A percentile compares a stretch with the other conserved stretches of the same genome.
Conservation (phyloP, 2,797 vertebrate genomes). For the Schizopygopsis pylzovi region DNA sequence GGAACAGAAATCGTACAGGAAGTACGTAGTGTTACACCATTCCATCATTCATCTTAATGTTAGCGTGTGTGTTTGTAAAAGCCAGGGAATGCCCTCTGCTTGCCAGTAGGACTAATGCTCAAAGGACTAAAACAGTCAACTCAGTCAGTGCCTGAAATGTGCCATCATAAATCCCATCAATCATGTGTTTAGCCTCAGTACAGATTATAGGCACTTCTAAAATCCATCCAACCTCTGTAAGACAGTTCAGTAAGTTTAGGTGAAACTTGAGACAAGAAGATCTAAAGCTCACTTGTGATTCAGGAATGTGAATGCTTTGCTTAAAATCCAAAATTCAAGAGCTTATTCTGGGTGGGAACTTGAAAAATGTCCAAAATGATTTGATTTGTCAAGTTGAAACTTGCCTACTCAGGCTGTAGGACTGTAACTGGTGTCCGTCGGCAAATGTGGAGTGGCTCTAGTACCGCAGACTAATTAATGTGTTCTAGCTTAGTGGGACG, state of each 20-base stretch:
- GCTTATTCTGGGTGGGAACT: background rate
- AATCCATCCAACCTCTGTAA: background rate
- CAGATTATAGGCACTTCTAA: background rate
- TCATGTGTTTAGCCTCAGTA: background rate
- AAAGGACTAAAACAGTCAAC: constrained; percentile 19
- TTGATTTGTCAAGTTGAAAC: constrained; percentile 30
- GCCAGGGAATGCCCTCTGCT: constrained; percentile 25
- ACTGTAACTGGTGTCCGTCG: constrained; percentile 18
- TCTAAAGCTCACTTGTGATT: constrained; percentile 10
- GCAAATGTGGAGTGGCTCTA: constrained; percentile 23
- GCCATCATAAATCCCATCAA: background rate
- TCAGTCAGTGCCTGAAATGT: background rate
- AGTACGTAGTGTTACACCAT: constrained; percentile 21
- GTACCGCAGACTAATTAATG: constrained; percentile 17
- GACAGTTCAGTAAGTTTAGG: background rate
- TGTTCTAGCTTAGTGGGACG: constrained; percentile 12
- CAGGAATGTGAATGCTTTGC: constrained; percentile 21
- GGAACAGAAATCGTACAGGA: constrained; percentile 33
- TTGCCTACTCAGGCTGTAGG: background rate
- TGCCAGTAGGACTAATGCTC: background rate
- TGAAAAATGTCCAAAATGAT: background rate
- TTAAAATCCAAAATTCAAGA: background rate
- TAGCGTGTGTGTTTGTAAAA: constrained; percentile 23
- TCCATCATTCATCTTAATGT: constrained; percentile 38
- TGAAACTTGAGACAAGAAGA: constrained; percentile 17